Evolutionary conservation across 2,113 vertebrate species (phyloP), one percentile per base, ranked within the genome.

Genomic region (Chrysochloris asiatica): DNA sequence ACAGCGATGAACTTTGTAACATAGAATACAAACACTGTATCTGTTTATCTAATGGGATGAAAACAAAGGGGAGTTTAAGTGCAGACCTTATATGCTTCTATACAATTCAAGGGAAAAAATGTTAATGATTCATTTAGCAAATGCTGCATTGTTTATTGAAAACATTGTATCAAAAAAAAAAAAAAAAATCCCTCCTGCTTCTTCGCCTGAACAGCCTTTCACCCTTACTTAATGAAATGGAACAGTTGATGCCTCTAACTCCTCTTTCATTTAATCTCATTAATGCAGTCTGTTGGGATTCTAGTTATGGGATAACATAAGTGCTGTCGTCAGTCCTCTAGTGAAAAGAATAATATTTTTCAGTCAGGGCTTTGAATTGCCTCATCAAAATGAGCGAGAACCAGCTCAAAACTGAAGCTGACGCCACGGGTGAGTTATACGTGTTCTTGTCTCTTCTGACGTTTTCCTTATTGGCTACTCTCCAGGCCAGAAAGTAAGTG

Each of bases 231-330:
- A 97, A 97, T 96, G 96, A 97, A 98, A 98, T 97, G 95, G 97
- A 98, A 96, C 96, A 93, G 96, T 95, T 97, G 98, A 96, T 97
- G 95, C 92, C 97, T 97, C 97, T 97, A 97, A 97, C 98, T 94
- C 97, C 96, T 97, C 97, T 97, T 96, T 95, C 96, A 92, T 97
- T 97, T 98, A 98, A 98, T 98, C 98, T 98, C 97, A 97, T 98
- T 98, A 98, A 97, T 96, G 94, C 95, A 96, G 93, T 95, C 97
- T 97, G 96, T 97, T 97, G 97, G 95, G 97, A 97, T 96, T 97
- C 90, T 85, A 83, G 85, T 96, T 97, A 95, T 97, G 96, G 94
- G 94, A 90, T 95, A 97, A 95, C 95, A 92, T 78, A 97, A 95
- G 96, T 96, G 45, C 96, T 89, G 95, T 93, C 79, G 16, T 94